Percentiles rank a stretch among this genome's conserved stretches.
Evolutionary conservation across 2,113 vertebrate genomes (phyloP).

Genomic region (Sturnus vulgaris): DNA sequence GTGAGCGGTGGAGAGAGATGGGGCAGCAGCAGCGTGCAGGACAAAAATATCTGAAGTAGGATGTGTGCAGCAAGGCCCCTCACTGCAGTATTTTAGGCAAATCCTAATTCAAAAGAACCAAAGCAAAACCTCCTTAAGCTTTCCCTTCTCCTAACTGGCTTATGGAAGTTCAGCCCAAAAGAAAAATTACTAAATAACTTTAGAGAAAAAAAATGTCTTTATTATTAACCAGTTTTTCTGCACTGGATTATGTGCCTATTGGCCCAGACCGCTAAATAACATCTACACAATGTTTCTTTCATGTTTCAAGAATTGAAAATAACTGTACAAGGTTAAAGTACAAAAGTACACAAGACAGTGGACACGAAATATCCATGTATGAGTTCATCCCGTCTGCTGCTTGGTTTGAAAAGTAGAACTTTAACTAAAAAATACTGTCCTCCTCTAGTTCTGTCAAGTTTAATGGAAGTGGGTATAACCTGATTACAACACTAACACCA

Average conservation of each 20-base stretch:
- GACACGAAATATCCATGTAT: constrained; percentile 79
- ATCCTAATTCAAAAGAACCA: neutral
- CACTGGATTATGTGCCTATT: constrained; percentile 77
- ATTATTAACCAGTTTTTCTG: constrained; percentile 75
- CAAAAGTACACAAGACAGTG: constrained; percentile 83
- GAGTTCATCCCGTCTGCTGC: constrained; percentile 73
- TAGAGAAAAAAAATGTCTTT: constrained; percentile 78
- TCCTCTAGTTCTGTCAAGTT: constrained; percentile 75
- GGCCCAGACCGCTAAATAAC: constrained; percentile 78
- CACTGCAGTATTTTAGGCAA: neutral
- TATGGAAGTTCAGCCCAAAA: neutral
- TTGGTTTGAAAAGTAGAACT: constrained; percentile 77
- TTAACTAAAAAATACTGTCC: constrained; percentile 79
- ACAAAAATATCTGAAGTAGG: fast-evolving
- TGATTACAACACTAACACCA: constrained; percentile 86
- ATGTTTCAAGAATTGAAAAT: constrained; percentile 87
- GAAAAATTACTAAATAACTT: constrained; percentile 53
- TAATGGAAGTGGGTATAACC: constrained; percentile 83
- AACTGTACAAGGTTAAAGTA: constrained; percentile 85
- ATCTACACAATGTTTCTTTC: constrained; percentile 81
- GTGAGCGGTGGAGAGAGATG: fast-evolving
- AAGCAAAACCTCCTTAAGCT: neutral
- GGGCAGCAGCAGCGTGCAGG: too few relatives aligned
- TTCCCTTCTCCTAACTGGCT: neutral
- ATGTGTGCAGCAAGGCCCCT: neutral